phyloP scores from a whole-genome alignment of 2,113 vertebrate species.

The Prolemur simus region DNA sequence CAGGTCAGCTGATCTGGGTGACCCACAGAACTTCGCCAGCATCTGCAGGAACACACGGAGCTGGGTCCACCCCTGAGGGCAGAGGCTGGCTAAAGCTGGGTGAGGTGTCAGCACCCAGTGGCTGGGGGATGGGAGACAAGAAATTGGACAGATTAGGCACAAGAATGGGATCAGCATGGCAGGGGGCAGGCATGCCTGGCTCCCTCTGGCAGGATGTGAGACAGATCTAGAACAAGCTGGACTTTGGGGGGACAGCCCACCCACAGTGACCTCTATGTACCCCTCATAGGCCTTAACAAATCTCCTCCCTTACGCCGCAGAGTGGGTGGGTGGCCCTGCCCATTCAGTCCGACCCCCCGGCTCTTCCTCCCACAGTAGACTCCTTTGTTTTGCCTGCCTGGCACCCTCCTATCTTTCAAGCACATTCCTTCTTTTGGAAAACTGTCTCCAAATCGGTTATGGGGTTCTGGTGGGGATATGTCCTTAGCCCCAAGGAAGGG shows the following conservation, averaged over 20 bases:
- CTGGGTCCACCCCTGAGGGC: background rate
- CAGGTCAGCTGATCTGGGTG: background rate
- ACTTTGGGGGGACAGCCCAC: no score
- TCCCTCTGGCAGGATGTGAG: background rate
- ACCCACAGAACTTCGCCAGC: background rate
- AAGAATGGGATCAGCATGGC: background rate
- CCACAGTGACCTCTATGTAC: background rate
- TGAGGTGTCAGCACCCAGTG: background rate
- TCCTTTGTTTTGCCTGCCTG: background rate
- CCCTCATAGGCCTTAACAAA: background rate
- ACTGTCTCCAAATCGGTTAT: no score
- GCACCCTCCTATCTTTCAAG: background rate
- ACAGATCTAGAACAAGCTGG: background rate
- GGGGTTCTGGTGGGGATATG: background rate
- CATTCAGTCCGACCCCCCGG: background rate
- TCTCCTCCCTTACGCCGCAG: background rate
- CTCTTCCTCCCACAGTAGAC: background rate
- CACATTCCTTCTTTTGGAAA: background rate
- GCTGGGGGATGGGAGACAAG: background rate
- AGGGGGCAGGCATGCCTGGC: background rate
- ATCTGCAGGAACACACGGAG: background rate
- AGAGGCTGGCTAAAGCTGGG: background rate
- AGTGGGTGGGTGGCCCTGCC: background rate
- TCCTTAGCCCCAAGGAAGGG: background rate
- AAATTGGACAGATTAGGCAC: background rate